phyloP scores from a whole-genome alignment of 2,113 vertebrate species.

The Lagopus leucura region DNA sequence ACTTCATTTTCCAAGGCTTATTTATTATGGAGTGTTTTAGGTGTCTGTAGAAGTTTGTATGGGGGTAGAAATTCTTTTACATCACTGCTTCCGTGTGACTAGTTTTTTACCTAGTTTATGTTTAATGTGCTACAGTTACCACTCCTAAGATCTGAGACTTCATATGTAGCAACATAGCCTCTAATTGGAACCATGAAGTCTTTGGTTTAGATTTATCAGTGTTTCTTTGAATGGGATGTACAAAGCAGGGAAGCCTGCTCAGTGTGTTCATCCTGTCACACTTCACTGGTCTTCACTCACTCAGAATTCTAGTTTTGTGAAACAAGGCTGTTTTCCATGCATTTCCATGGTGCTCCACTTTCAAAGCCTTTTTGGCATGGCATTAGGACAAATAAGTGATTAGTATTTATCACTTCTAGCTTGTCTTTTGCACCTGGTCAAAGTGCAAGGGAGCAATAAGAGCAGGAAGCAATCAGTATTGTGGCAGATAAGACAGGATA shows the following conservation, averaged over 20 bases:
- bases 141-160: background rate
- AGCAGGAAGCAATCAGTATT: background rate
- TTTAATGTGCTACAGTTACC: background rate
- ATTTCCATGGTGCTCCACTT: background rate
- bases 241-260: no score
- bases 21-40: background rate
- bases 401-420: accelerated
- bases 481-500: background rate
- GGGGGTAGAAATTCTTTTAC: background rate
- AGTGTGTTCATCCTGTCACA: background rate
- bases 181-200: background rate
- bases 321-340: background rate
- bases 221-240: background rate
- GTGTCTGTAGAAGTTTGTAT: background rate
- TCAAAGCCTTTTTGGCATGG: background rate
- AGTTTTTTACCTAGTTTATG: background rate
- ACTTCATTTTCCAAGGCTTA: background rate
- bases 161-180: background rate
- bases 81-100: background rate
- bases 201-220: background rate
- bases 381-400: background rate
- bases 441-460: background rate
- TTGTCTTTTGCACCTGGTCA: background rate
- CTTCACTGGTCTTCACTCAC: background rate
- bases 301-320: background rate